Percentiles rank a stretch among this genome's conserved stretches.
These are phyloP conservation scores for Barnardius zonarius DNA, from an alignment of 2,113 vertebrate genomes.

Conservation along the genomic window DNA sequence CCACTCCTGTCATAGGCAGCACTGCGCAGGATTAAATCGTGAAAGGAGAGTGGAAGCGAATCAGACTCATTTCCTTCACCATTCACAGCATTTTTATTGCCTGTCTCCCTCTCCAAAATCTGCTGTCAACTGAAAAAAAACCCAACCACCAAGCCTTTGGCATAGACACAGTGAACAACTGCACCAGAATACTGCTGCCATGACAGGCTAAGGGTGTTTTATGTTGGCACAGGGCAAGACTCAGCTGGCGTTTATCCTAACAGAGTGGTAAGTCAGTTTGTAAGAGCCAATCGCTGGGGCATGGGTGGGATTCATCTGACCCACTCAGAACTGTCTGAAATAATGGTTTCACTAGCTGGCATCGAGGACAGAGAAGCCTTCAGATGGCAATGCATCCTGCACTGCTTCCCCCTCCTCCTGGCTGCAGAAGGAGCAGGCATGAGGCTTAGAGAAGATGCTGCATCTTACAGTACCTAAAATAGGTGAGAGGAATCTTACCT, in stretches of 20 bases:
- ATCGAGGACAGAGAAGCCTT: background rate
- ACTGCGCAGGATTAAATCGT: conserved; percentile 18
- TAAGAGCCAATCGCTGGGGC: background rate
- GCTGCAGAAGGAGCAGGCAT: background rate
- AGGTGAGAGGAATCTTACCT: background rate
- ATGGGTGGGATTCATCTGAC: background rate
- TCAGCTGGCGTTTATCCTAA: background rate
- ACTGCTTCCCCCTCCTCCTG: background rate
- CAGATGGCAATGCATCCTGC: background rate
- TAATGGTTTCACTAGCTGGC: background rate
- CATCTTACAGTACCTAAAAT: background rate
- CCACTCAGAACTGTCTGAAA: background rate
- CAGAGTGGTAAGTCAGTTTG: background rate
- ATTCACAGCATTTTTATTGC: conserved; percentile 46
- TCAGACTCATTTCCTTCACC: conserved; percentile 53
- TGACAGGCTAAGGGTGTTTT: background rate
- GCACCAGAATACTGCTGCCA: background rate
- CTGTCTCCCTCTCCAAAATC: background rate
- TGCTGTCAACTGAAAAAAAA: conserved; percentile 7
- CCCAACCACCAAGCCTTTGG: background rate
- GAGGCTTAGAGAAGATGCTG: background rate
- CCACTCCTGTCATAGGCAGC: conserved; percentile 5
- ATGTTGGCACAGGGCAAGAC: background rate
- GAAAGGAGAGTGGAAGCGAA: conserved; percentile 55
- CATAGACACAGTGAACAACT: background rate